Base-by-base conservation (phyloP, 2,113 vertebrate species). In the Diglossa brunneiventris region DNA sequence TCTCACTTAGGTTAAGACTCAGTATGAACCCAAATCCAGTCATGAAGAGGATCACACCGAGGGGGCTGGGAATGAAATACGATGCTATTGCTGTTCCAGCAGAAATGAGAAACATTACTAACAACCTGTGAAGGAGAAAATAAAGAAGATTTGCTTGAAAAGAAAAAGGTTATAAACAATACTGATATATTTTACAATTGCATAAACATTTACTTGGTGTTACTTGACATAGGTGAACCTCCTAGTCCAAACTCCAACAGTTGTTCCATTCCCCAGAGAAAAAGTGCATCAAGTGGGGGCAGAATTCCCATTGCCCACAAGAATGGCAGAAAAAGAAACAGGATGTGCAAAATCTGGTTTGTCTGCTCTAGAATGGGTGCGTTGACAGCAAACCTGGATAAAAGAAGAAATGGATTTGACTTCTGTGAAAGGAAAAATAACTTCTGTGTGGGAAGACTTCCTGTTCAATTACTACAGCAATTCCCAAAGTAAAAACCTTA, bases 241-340 rank as follows among this genome's bases (percentile, higher is more conserved):
- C 99, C 99, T 56, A 99, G 98, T 68, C 98, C 99, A 95, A 99
- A 99, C 94, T 99, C 98, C 90, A 99, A 98, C 80, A 98, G 94
- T 84, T 99, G 99, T 83, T 99, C 99, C 98, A 99, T 98, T 95
- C 97, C 98, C 99, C 99, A 99, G 7, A 99, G 98, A 92, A 99
- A 97, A 94, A 99, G 98, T 28, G 99, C 99, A 46, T 99, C 99
- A 59, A 99, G 97, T 0, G 99, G 99, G 56, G 99, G 99, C 90
- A 99, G 98, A 79, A 98, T 98, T 74, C 99, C 99, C 37, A 99
- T 78, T 7, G 99, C 99, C 99, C 99, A 99, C 37, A 99, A 96
- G 83, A 99, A 96, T 22, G 99, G 99, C 97, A 99, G 97, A 96
- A 98, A 98, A 92, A 99, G 94, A 97, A 99, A 99, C 63, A 99